Conservation (phyloP, 2,113 vertebrate genomes). For the Cryptomyrus ogoouensis region DNA sequence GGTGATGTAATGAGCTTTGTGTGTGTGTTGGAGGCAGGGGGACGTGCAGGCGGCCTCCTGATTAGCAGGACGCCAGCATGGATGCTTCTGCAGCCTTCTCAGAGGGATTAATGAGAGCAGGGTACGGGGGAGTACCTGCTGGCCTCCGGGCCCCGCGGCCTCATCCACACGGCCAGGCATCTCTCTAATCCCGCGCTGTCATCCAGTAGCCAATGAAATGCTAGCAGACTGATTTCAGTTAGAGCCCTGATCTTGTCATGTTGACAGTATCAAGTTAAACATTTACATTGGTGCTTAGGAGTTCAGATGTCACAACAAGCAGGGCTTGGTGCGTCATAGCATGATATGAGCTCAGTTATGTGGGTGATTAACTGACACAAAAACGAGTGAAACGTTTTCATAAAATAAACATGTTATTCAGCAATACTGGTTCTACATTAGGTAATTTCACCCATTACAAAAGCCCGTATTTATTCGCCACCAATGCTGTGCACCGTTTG, state of each 20-base stretch:
- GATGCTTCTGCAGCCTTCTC: constrained; percentile 23
- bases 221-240: neutral
- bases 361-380: neutral
- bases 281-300: neutral
- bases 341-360: neutral
- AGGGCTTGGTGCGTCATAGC: neutral
- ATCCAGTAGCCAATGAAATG: constrained; percentile 10
- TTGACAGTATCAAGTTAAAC: neutral
- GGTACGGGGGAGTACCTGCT: constrained; percentile 12
- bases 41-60: constrained; percentile 23
- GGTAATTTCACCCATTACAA: constrained; percentile 14
- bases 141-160: neutral
- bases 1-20: neutral
- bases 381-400: neutral
- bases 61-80: constrained; percentile 40
- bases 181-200: constrained; percentile 6
- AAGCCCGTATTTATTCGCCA: neutral
- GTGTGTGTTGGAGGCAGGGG: neutral
- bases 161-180: neutral
- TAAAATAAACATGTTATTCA: neutral
- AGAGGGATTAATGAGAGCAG: constrained; percentile 14
- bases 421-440: neutral
- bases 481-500: neutral
- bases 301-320: neutral
- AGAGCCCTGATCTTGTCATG: neutral